Evolutionary conservation across 2,888 invertebrate genomes (phyloP).

Genomic region (Sinelater perroti): DNA sequence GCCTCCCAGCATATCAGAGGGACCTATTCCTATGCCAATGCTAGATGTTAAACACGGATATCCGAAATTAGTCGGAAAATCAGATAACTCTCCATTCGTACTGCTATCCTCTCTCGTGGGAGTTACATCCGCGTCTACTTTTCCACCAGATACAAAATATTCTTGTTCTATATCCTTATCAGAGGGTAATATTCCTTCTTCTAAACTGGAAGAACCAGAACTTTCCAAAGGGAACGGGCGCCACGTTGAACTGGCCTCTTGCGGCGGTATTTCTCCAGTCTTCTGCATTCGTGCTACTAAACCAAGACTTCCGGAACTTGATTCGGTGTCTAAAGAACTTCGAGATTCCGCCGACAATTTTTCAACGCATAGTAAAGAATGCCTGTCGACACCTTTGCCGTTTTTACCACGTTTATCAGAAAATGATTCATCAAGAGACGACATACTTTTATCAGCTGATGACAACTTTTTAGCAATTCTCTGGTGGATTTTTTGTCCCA

Average conservation of each 20-base stretch:
- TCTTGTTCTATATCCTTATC: slow-evolving; percentile 69
- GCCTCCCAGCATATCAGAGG: slow-evolving; percentile 72
- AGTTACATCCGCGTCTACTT: slow-evolving; percentile 62
- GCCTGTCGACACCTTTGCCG: slow-evolving; percentile 51
- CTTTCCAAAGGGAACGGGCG: slow-evolving; percentile 85
- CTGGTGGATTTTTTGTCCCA: slow-evolving; percentile 56
- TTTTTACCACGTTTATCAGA: slow-evolving; percentile 49
- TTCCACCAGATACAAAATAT: slow-evolving; percentile 57
- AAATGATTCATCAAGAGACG: slow-evolving; percentile 57
- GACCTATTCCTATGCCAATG: slow-evolving; percentile 66
- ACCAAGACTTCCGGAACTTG: slow-evolving; percentile 79
- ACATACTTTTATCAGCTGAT: slow-evolving; percentile 56
- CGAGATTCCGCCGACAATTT: slow-evolving; percentile 70
- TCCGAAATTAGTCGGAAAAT: slow-evolving; percentile 78
- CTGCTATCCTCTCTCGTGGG: slow-evolving; percentile 72
- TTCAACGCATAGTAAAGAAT: slow-evolving; percentile 55
- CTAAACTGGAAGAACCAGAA: slow-evolving; percentile 85
- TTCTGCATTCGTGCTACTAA: slow-evolving; percentile 67
- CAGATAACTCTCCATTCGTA: slow-evolving; percentile 75
- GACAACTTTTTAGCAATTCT: slow-evolving; percentile 58
- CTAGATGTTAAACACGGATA: slow-evolving; percentile 71
- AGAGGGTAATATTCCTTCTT: slow-evolving; percentile 83
- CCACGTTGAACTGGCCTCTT: slow-evolving; percentile 83
- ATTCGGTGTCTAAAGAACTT: slow-evolving; percentile 78
- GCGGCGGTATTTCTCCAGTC: slow-evolving; percentile 66